Conservation (phyloP, 1,140 invertebrate species). For the Drosophila fuyamai region DNA sequence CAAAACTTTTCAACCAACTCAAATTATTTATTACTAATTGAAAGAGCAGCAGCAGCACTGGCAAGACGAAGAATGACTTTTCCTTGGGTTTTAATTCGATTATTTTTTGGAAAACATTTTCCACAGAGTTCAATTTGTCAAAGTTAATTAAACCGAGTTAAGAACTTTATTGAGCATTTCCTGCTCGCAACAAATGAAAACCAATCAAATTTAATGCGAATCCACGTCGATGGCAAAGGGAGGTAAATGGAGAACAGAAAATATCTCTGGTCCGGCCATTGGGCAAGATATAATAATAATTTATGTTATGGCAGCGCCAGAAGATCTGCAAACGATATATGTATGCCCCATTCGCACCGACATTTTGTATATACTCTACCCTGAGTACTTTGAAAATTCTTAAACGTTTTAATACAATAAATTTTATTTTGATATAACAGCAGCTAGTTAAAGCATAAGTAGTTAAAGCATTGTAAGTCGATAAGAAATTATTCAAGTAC, state of each 20-base stretch:
- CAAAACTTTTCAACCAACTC: slow-evolving; percentile 38
- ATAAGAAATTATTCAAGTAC: no score
- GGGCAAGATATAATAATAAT: slow-evolving; percentile 71
- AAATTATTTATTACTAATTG: slow-evolving; percentile 69
- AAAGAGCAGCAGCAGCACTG: slow-evolving; percentile 8
- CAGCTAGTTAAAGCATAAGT: no score
- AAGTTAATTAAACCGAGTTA: slow-evolving; percentile 57
- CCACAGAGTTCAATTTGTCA: slow-evolving; percentile 56
- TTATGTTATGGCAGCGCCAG: slow-evolving; percentile 68
- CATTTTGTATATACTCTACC: slow-evolving; percentile 16
- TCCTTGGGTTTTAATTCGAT: slow-evolving; percentile 36
- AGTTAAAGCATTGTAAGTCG: no score
- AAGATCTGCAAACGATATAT: slow-evolving; percentile 78
- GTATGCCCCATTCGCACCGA: slow-evolving; percentile 11
- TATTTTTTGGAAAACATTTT: slow-evolving; percentile 38
- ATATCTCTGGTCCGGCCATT: slow-evolving; percentile 46
- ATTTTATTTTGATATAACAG: no score
- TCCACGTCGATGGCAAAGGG: neutral
- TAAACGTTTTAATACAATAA: no score
- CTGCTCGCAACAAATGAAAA: slow-evolving; percentile 55
- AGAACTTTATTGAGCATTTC: slow-evolving; percentile 63
- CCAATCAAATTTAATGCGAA: slow-evolving; percentile 67
- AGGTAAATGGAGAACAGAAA: slow-evolving; percentile 29
- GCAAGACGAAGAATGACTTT: slow-evolving; percentile 21
- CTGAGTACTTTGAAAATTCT: no score